Base-by-base conservation (phyloP, 2,888 invertebrate genomes). In the Noctua fimbriata region DNA sequence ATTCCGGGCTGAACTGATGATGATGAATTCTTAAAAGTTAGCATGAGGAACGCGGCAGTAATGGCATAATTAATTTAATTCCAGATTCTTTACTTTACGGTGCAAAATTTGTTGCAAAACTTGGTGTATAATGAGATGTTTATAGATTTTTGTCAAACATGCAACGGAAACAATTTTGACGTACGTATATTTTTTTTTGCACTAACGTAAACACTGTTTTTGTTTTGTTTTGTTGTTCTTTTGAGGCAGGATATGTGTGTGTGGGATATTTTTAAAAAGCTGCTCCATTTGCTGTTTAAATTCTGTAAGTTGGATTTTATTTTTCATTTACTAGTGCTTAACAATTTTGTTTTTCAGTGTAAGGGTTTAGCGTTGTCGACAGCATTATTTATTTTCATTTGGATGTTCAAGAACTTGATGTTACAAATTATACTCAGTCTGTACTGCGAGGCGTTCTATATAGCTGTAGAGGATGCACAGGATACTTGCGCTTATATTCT, bases 381-480 rank as follows among this genome's bases (percentile, higher is more conserved):
- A 14, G 21, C 44, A 67, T 1, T 41, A 1, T 16, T 74, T 0
- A 16, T 12, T 14, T 58, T 18, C 44, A 18, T 70, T 70, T 70
- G 75, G 44, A 18, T 70, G 9, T 32, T 32, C 4, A 75, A 75
- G 24, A 75, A 32, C 12, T 58, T 75, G 24, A 70, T 44, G 28
- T 47, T 75, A 28, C 75, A 71, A 71, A 71, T 9, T 5, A 32
- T 4, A 32, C 18, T 60, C 32, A 60, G 58, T 69, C 36, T 69
- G 3, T 49, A 74, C 21, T 74, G 49, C 49, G 73, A 74, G 28
- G 52, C 9, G 1, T 76, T 76, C 16, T 76, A 71, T 14, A n/a
- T 21, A n/a, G 58, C 75, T 36, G 21, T 76, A n/a, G 72, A 71
- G 18, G 21, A 76, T 14, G 60, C 75, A 12, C 75, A 76, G n/a